A percentile compares a stretch with the other conserved stretches of the same genome.
Evolutionary conservation across 2,797 vertebrate species (phyloP).

Genomic region (Betta splendens): DNA sequence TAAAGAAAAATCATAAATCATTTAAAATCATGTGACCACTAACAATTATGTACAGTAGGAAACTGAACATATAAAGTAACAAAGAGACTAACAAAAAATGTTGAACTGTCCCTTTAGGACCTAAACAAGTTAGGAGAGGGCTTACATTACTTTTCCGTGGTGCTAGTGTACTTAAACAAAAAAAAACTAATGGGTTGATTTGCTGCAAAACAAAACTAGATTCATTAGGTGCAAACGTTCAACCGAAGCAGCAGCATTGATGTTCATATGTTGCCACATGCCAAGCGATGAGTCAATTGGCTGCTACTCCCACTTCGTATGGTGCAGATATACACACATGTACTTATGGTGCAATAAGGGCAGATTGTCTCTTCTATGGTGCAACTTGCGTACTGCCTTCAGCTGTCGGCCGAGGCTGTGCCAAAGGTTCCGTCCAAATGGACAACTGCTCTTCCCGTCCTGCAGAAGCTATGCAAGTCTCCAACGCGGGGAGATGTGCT

Average conservation of each 20-base stretch:
- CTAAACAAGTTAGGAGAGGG: constrained; percentile 12
- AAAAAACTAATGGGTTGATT: constrained; percentile 29
- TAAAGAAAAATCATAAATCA: no score
- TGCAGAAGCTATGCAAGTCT: constrained; percentile 81
- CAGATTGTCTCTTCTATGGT: constrained; percentile 74
- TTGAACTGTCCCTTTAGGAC: constrained; percentile 31
- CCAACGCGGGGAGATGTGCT: constrained; percentile 71
- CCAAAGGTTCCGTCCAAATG: constrained; percentile 72
- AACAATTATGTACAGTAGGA: no score
- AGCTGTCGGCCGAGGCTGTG: constrained; percentile 69
- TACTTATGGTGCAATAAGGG: constrained; percentile 77
- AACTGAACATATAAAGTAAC: constrained; percentile 5
- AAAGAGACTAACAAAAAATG: constrained; percentile 15
- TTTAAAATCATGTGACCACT: no score
- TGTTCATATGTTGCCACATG: constrained; percentile 58
- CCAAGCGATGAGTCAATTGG: constrained; percentile 63
- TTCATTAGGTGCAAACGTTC: constrained; percentile 27
- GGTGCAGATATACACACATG: constrained; percentile 73
- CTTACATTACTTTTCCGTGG: constrained; percentile 55
- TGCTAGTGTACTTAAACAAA: constrained; percentile 57
- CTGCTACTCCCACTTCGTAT: constrained; percentile 74
- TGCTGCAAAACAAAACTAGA: constrained; percentile 36
- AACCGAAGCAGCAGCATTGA: constrained; percentile 37
- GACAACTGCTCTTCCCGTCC: constrained; percentile 77
- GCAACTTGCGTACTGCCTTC: constrained; percentile 77